Evolutionary conservation across 1,140 invertebrate species (phyloP).

Genomic region (Elymnias hypermnestra): DNA sequence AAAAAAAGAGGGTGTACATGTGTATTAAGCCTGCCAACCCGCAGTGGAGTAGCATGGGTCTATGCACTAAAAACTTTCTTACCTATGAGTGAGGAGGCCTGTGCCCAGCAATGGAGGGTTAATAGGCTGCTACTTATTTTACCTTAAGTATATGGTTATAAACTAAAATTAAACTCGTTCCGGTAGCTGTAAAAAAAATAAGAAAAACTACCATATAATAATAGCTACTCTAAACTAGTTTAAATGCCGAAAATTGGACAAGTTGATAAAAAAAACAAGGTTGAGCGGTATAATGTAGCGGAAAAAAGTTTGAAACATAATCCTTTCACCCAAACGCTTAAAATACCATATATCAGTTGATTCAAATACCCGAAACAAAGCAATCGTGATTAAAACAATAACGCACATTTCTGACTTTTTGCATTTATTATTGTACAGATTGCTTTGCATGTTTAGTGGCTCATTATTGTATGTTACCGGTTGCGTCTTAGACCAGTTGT

Average conservation of each 20-base stretch:
- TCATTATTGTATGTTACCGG: constrained; percentile 46
- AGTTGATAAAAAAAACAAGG: constrained; percentile 14
- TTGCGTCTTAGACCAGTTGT: constrained; percentile 26
- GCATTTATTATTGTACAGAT: constrained; percentile 41
- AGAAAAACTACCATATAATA: too few species aligned
- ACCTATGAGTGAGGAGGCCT: too few species aligned
- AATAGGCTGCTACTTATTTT: too few species aligned
- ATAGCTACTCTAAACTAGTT: not conserved
- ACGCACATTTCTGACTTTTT: constrained; percentile 40
- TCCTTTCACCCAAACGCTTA: constrained; percentile 51
- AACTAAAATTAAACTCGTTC: not conserved
- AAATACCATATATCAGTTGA: constrained; percentile 17
- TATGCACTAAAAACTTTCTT: too few species aligned
- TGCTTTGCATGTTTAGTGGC: constrained; percentile 30
- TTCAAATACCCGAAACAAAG: constrained; percentile 39
- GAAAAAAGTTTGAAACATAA: constrained; percentile 8
- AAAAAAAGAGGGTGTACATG: too few species aligned
- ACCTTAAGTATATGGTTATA: too few species aligned
- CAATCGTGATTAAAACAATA: constrained; percentile 30
- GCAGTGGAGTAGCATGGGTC: too few species aligned
- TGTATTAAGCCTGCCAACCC: too few species aligned
- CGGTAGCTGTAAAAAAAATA: too few species aligned
- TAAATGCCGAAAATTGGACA: not conserved
- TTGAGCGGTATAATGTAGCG: constrained; percentile 5
- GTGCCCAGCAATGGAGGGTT: too few species aligned